Conservation (phyloP, 2,888 invertebrate genomes). For the Thysanoteuthis rhombus region DNA sequence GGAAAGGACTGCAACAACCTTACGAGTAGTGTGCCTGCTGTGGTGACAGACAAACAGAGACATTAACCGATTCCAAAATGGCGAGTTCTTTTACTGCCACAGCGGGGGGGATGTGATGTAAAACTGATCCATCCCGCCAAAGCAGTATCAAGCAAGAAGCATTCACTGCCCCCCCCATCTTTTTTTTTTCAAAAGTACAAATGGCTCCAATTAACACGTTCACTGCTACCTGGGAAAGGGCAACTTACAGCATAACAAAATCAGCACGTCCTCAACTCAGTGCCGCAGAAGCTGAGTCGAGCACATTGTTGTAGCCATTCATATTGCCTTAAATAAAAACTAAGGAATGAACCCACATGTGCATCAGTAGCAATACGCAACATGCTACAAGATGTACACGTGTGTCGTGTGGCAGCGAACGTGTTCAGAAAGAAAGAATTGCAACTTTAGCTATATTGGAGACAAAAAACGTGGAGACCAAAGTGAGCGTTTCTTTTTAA, state of each 20-base stretch:
- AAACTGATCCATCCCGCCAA: not conserved
- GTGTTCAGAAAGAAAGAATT: constrained; percentile 23
- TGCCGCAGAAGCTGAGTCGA: too few relatives aligned
- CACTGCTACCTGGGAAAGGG: too few relatives aligned
- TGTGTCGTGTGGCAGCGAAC: too few relatives aligned
- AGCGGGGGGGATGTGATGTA: not conserved
- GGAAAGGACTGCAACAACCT: constrained; percentile 22
- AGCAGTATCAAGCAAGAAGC: not conserved
- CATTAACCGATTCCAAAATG: constrained; percentile 18
- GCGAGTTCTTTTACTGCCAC: not conserved
- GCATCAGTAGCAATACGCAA: too few relatives aligned
- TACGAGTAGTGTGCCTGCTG: constrained; percentile 24
- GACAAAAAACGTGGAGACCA: not conserved
- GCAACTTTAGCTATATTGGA: constrained; percentile 21
- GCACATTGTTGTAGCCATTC: too few relatives aligned
- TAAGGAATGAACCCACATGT: too few relatives aligned
- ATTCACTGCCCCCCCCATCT: not conserved
- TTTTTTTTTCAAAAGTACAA: not conserved
- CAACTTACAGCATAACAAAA: too few relatives aligned
- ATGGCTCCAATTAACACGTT: not conserved
- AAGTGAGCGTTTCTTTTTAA: not conserved
- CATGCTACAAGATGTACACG: too few relatives aligned
- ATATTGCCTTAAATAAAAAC: too few relatives aligned
- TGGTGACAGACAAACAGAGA: constrained; percentile 23
- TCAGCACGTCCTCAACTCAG: too few relatives aligned